A percentile compares a stretch with the other conserved stretches of the same genome.
Evolutionary conservation across 2,797 vertebrate species (phyloP).

Genomic region (Kryptopterus vitreolus): DNA sequence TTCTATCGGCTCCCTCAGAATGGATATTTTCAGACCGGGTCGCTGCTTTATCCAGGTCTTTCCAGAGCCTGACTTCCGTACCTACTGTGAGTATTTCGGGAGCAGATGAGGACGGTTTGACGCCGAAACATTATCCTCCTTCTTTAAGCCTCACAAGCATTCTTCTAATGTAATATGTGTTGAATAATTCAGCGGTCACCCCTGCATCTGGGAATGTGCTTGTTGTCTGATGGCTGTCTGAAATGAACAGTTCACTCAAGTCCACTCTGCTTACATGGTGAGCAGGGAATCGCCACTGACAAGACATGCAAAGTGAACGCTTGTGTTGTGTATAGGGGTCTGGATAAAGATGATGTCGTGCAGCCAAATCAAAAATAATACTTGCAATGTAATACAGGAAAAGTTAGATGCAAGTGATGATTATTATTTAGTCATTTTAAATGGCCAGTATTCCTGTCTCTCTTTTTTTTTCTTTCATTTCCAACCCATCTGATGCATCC

Average conservation of each 20-base stretch:
- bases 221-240: slow-evolving; percentile 63
- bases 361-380: too few species aligned
- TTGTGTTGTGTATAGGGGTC: slow-evolving; percentile 11
- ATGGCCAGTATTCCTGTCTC: too few species aligned
- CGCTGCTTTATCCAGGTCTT: slow-evolving; percentile 45
- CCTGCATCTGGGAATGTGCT: slow-evolving; percentile 61
- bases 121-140: slow-evolving; percentile 78
- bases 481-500: too few species aligned
- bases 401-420: too few species aligned
- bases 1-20: slow-evolving; percentile 64
- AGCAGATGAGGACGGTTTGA: slow-evolving; percentile 71
- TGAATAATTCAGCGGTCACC: slow-evolving; percentile 77
- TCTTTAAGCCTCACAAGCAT: slow-evolving; percentile 73
- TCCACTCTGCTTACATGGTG: slow-evolving; percentile 48
- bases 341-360: slow-evolving; percentile 4
- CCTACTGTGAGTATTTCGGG: slow-evolving; percentile 60
- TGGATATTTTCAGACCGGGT: slow-evolving; percentile 65
- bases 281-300: slow-evolving; percentile 48
- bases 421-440: too few species aligned
- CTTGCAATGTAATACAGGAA: too few species aligned
- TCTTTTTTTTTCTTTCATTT: too few species aligned
- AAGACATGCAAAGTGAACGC: slow-evolving; percentile 11
- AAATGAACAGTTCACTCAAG: slow-evolving; percentile 49
- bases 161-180: slow-evolving; percentile 73
- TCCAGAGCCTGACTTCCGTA: neutral